A percentile compares a stretch with the other conserved stretches of the same genome.
These are phyloP conservation scores for Tokudaia tokunoshimensis DNA, from an alignment of 2,797 vertebrate species.

Conservation along the genomic window DNA sequence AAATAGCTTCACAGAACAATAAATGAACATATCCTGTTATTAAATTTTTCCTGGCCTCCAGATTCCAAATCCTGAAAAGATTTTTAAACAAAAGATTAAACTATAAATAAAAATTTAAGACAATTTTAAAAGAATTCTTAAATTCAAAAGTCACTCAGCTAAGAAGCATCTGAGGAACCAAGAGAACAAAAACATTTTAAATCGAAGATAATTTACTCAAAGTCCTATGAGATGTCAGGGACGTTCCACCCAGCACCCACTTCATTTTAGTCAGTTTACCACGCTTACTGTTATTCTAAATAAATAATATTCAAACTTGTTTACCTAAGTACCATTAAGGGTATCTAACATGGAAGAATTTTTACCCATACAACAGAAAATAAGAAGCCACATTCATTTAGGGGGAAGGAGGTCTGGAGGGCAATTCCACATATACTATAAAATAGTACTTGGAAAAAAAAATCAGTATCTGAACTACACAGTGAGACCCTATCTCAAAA, in stretches of 20 bases:
- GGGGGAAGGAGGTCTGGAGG: not conserved
- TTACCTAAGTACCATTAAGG: slow-evolving; percentile 49
- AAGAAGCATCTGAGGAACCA: not conserved
- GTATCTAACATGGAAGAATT: slow-evolving; percentile 24
- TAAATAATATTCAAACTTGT: slow-evolving; percentile 42
- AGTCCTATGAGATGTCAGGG: not conserved
- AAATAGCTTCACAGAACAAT: slow-evolving; percentile 56
- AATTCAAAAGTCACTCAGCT: not conserved
- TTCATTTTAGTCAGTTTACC: slow-evolving; percentile 57
- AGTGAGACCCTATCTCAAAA: not conserved
- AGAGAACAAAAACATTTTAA: slow-evolving; percentile 6
- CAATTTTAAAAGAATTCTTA: not conserved
- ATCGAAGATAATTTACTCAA: slow-evolving; percentile 21
- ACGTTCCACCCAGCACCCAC: not conserved
- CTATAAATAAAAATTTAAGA: not conserved
- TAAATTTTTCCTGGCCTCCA: slow-evolving; percentile 35
- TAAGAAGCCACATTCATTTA: slow-evolving; percentile 28
- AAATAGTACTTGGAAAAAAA: slow-evolving; percentile 6
- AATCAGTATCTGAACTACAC: not conserved
- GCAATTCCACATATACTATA: not conserved
- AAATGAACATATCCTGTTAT: slow-evolving; percentile 40
- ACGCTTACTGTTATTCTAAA: slow-evolving; percentile 46
- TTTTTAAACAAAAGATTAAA: not conserved
- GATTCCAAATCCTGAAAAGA: slow-evolving; percentile 40
- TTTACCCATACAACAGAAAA: slow-evolving; percentile 40